phyloP scores from a whole-genome alignment of 2,797 vertebrate species.

The Sebastes paucispinis region DNA sequence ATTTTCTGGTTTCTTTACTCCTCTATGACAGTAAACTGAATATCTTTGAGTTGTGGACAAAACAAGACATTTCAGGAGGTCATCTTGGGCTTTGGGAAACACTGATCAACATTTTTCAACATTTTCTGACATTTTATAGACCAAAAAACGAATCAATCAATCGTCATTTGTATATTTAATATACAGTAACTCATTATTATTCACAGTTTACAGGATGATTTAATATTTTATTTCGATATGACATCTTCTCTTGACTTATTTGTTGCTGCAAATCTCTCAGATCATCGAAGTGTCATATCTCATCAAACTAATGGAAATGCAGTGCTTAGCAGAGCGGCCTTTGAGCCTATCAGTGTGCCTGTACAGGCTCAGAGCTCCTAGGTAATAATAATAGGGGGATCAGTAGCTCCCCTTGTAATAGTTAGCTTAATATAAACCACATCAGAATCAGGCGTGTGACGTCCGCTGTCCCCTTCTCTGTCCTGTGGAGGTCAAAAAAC shows the following conservation, averaged over 20 bases:
- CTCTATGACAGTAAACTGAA: too few species aligned
- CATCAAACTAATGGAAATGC: conserved; percentile 60
- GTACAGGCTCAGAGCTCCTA: conserved; percentile 17
- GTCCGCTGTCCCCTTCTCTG: conserved; percentile 36
- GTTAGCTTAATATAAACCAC: conserved; percentile 49
- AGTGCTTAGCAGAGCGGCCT: conserved; percentile 25
- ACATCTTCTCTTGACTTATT: neutral
- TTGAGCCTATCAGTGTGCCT: conserved; percentile 26
- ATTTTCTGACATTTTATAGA: too few species aligned
- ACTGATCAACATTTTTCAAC: too few species aligned
- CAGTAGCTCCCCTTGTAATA: conserved; percentile 48
- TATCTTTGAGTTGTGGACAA: too few species aligned
- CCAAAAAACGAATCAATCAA: too few species aligned
- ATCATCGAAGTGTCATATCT: conserved; percentile 39
- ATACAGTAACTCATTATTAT: neutral
- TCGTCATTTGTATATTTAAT: neutral
- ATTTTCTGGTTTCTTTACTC: too few species aligned
- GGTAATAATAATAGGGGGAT: conserved; percentile 59
- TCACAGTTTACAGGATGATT: neutral
- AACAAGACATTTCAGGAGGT: too few species aligned
- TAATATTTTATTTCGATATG: neutral
- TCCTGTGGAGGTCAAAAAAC: conserved; percentile 72
- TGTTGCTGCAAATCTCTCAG: conserved; percentile 4
- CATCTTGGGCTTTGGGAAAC: too few species aligned
- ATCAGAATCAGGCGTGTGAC: conserved; percentile 38